Evolutionary conservation across 2,888 invertebrate species (phyloP).

Genomic region (Ceramica pisi): DNA sequence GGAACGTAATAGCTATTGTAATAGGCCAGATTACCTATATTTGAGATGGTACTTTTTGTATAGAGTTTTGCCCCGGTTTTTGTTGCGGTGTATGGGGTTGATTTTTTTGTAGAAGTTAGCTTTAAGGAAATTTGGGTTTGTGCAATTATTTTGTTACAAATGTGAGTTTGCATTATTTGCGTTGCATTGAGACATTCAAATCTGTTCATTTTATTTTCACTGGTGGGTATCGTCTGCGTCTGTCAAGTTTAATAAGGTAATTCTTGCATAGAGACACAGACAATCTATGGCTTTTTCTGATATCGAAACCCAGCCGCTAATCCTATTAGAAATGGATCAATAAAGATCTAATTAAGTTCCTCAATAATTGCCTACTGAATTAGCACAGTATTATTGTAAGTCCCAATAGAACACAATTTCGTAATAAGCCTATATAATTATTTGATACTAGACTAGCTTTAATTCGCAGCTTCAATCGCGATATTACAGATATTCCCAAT

Average conservation of each 20-base stretch:
- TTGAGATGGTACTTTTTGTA: neutral
- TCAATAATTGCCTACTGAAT: neutral
- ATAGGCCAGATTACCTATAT: slow-evolving; percentile 22
- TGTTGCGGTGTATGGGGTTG: neutral
- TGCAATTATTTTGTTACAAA: neutral
- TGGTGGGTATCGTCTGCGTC: neutral
- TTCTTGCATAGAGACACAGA: neutral
- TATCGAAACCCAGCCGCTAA: slow-evolving; percentile 6
- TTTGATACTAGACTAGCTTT: too few relatives aligned
- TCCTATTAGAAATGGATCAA: slow-evolving; percentile 20
- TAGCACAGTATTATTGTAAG: slow-evolving; percentile 1
- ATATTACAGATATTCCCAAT: too few relatives aligned
- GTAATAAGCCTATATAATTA: neutral
- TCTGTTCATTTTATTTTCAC: too few relatives aligned
- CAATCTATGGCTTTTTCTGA: neutral
- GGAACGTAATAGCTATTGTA: slow-evolving; percentile 35
- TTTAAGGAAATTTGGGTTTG: neutral
- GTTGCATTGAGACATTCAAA: too few relatives aligned
- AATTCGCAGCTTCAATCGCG: too few relatives aligned
- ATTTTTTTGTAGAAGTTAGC: neutral
- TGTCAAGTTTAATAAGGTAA: neutral
- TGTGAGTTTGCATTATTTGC: neutral
- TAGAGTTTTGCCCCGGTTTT: neutral
- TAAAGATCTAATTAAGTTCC: slow-evolving; percentile 20
- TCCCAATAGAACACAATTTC: slow-evolving; percentile 12